These are phyloP conservation scores for Catagonus wagneri DNA, from an alignment of 2,113 vertebrate species.

Conservation along the genomic window DNA sequence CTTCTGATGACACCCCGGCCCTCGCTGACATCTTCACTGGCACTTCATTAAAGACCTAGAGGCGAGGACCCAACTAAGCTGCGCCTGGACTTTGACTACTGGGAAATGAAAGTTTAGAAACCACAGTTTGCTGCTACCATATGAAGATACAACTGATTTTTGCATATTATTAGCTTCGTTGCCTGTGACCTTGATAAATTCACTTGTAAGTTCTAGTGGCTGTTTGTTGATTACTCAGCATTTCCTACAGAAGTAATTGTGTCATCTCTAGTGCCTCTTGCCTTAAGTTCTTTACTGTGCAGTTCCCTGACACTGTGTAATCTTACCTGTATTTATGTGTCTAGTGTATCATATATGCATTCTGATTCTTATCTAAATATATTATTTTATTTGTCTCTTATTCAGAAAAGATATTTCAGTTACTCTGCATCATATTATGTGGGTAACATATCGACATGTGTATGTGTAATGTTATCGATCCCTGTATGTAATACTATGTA, in stretches of 20 bases:
- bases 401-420: not conserved
- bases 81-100: not conserved
- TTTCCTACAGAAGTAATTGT: not conserved
- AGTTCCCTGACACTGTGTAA: not conserved
- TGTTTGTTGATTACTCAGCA: not conserved
- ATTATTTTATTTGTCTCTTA: not conserved
- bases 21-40: not conserved
- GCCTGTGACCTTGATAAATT: not conserved
- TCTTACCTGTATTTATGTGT: not conserved
- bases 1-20: not conserved
- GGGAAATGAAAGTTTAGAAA: no score
- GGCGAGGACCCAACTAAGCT: not conserved
- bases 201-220: not conserved
- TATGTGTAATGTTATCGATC: not conserved
- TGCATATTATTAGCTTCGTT: not conserved
- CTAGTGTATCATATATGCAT: not conserved
- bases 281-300: not conserved
- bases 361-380: not conserved
- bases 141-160: not conserved
- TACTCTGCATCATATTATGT: not conserved
- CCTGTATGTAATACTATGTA: not conserved
- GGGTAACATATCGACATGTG: not conserved
- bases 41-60: not conserved
- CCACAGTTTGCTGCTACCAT: not conserved
- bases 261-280: not conserved